Evolutionary conservation across 2,113 vertebrate species (phyloP).

Genomic region (Menura novaehollandiae): DNA sequence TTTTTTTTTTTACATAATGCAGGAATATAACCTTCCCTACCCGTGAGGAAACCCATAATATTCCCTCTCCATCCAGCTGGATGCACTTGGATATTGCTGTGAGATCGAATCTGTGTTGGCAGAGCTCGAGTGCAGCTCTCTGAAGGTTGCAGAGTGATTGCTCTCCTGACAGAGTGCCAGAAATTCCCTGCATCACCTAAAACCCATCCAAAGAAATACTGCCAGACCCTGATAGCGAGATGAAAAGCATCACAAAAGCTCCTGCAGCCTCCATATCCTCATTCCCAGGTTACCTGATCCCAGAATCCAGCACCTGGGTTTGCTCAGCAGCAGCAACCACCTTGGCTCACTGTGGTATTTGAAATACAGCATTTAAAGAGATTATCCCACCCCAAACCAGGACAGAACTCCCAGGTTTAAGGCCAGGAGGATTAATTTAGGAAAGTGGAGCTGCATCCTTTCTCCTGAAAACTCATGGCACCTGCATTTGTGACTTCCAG

Average conservation of each 20-base stretch:
- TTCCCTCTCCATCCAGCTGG: background rate
- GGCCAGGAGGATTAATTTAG: background rate
- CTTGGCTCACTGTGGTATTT: background rate
- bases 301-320: background rate
- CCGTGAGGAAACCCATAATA: background rate
- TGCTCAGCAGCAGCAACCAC: background rate
- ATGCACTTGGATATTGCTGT: background rate
- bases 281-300: background rate
- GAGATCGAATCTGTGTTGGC: background rate
- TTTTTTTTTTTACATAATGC: background rate
- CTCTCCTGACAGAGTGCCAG: background rate
- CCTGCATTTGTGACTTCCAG: background rate
- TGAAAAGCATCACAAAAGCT: background rate
- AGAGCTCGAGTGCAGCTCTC: background rate
- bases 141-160: background rate
- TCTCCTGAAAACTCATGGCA: background rate
- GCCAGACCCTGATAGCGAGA: background rate
- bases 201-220: background rate
- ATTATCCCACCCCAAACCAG: background rate
- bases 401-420: fast-evolving
- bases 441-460: background rate
- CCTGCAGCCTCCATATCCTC: background rate
- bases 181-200: background rate
- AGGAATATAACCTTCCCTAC: background rate
- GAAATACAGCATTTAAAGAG: background rate